These are phyloP conservation scores for Aplochiton taeniatus DNA, from an alignment of 2,797 vertebrate species.

Conservation along the genomic window DNA sequence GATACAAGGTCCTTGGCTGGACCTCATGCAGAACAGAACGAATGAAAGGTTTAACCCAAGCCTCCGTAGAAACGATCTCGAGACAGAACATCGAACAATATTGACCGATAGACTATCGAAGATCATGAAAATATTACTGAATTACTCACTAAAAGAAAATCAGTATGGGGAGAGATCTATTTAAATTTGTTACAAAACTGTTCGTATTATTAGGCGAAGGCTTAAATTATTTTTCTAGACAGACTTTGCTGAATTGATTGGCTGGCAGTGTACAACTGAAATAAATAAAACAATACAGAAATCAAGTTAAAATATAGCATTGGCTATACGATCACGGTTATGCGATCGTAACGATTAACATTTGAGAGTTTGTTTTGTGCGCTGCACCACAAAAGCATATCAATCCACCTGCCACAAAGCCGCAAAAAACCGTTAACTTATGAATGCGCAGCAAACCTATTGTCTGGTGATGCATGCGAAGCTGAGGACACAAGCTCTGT, in stretches of 20 bases:
- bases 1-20: slow-evolving; percentile 61
- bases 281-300: no score
- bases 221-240: no score
- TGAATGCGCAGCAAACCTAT: slow-evolving; percentile 44
- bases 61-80: slow-evolving; percentile 56
- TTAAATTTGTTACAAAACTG: no score
- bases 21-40: slow-evolving; percentile 66
- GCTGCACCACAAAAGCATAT: slow-evolving; percentile 26
- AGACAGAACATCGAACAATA: slow-evolving; percentile 50
- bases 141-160: no score
- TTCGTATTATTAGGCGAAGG: no score
- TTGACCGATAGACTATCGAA: slow-evolving; percentile 37
- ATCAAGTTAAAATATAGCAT: no score
- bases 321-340: no score
- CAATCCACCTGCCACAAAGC: slow-evolving; percentile 52
- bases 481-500: slow-evolving; percentile 21
- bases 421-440: slow-evolving; percentile 45
- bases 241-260: no score
- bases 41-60: slow-evolving; percentile 68
- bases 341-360: no score
- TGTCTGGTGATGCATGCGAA: slow-evolving; percentile 31
- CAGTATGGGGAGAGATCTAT: no score
- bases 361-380: neutral
- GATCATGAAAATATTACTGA: slow-evolving; percentile 17
- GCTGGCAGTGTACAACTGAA: no score